These are phyloP conservation scores for Lutraria lutraria DNA, from an alignment of 2,888 invertebrate species.

Conservation along the genomic window DNA sequence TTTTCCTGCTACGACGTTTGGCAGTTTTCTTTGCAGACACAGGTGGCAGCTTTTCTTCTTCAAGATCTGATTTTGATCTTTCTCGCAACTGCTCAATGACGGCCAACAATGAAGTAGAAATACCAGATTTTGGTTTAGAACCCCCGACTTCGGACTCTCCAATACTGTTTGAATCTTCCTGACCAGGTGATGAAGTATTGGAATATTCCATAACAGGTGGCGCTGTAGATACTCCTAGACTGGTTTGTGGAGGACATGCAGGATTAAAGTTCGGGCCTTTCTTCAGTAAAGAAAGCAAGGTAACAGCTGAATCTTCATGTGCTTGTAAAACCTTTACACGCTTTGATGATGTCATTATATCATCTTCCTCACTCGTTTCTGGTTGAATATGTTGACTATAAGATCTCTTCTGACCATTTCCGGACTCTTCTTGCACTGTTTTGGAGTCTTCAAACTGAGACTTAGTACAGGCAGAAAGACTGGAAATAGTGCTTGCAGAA, in stretches of 20 bases:
- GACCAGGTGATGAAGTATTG: conserved; percentile 49
- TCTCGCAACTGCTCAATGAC: conserved; percentile 86
- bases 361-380: conserved; percentile 3
- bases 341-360: conserved; percentile 16
- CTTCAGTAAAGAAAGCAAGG: conserved; percentile 78
- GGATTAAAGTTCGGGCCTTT: conserved; percentile 79
- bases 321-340: conserved; percentile 49
- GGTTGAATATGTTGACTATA: not conserved
- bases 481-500: conserved; percentile 28
- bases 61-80: conserved; percentile 75
- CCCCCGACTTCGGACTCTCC: conserved; percentile 58
- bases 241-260: conserved; percentile 71
- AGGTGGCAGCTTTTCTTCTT: conserved; percentile 60
- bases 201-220: conserved; percentile 17
- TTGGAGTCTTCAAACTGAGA: conserved; percentile 34
- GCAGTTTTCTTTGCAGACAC: conserved; percentile 59
- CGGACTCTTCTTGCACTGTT: not conserved
- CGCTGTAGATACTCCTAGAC: not conserved
- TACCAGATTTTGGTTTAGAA: conserved; percentile 77
- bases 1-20: conserved; percentile 68
- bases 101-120: conserved; percentile 85
- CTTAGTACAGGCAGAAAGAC: conserved; percentile 35
- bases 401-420: conserved; percentile 19
- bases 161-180: conserved; percentile 64
- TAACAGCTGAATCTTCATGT: conserved; percentile 78